These are phyloP conservation scores for Cataglyphis livida DNA, from an alignment of 2,888 invertebrate genomes.

Conservation along the genomic window DNA sequence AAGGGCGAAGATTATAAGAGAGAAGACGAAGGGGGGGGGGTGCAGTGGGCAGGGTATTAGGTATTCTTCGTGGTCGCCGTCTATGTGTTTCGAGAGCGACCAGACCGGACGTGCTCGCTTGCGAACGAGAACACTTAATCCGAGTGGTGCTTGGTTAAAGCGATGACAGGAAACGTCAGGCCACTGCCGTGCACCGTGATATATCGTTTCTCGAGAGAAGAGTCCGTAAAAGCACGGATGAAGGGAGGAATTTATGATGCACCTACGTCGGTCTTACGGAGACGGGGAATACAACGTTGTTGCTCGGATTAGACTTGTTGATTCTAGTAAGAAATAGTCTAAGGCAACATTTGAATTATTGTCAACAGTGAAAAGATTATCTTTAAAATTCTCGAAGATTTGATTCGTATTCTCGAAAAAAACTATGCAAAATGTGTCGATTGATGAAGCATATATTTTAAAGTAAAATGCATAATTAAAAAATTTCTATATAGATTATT, in stretches of 20 bases:
- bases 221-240: slow-evolving; percentile 57
- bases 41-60: slow-evolving; percentile 49
- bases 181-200: slow-evolving; percentile 73
- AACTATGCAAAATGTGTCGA: neutral
- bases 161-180: slow-evolving; percentile 82
- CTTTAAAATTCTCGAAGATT: neutral
- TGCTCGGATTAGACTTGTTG: slow-evolving; percentile 80
- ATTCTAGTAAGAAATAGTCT: slow-evolving; percentile 70
- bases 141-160: slow-evolving; percentile 83
- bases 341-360: slow-evolving; percentile 24
- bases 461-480: neutral
- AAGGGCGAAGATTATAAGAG: slow-evolving; percentile 19
- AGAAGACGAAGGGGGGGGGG: slow-evolving; percentile 51
- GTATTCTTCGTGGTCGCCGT: slow-evolving; percentile 48
- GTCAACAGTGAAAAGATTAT: slow-evolving; percentile 11
- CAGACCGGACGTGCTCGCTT: slow-evolving; percentile 37
- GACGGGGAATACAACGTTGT: slow-evolving; percentile 67
- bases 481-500: neutral
- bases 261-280: slow-evolving; percentile 63
- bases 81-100: slow-evolving; percentile 44
- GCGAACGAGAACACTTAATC: slow-evolving; percentile 81
- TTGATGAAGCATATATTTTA: neutral
- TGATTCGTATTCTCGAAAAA: neutral
- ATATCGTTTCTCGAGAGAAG: slow-evolving; percentile 75
- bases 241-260: slow-evolving; percentile 65